Conservation (phyloP, 1,140 invertebrate species). For the Eubasilissa regina region DNA sequence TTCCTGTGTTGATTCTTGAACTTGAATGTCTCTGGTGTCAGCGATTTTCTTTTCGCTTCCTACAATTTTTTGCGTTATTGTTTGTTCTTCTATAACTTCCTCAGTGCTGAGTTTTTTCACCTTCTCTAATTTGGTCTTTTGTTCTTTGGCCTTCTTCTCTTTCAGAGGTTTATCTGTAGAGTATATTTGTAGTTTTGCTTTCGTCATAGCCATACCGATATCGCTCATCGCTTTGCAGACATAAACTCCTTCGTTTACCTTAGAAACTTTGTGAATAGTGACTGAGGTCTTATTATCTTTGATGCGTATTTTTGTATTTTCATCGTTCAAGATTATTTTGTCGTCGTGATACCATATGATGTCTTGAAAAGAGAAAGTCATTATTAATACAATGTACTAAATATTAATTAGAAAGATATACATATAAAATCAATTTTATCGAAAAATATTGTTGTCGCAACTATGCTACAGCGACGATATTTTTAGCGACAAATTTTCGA, state of each 20-base stretch:
- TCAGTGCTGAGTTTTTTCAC: constrained; percentile 62
- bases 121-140: constrained; percentile 67
- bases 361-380: constrained; percentile 71
- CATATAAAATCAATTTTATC: too few species aligned
- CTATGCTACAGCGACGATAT: too few species aligned
- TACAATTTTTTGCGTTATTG: constrained; percentile 59
- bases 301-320: constrained; percentile 81
- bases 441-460: too few species aligned
- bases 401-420: too few species aligned
- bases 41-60: constrained; percentile 56
- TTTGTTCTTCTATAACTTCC: constrained; percentile 59
- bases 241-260: constrained; percentile 87
- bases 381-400: background rate
- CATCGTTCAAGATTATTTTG: constrained; percentile 81
- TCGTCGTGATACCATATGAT: constrained; percentile 93
- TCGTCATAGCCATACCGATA: constrained; percentile 85
- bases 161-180: constrained; percentile 56
- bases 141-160: constrained; percentile 65
- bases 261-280: constrained; percentile 78
- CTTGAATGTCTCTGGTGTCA: constrained; percentile 59
- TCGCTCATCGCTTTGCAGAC: constrained; percentile 89
- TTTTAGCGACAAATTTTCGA: too few species aligned
- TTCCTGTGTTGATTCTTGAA: constrained; percentile 62
- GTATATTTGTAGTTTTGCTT: constrained; percentile 82
- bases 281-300: constrained; percentile 83